Base-by-base conservation (phyloP, 2,888 invertebrate species). In the Melinaea marsaeus region DNA sequence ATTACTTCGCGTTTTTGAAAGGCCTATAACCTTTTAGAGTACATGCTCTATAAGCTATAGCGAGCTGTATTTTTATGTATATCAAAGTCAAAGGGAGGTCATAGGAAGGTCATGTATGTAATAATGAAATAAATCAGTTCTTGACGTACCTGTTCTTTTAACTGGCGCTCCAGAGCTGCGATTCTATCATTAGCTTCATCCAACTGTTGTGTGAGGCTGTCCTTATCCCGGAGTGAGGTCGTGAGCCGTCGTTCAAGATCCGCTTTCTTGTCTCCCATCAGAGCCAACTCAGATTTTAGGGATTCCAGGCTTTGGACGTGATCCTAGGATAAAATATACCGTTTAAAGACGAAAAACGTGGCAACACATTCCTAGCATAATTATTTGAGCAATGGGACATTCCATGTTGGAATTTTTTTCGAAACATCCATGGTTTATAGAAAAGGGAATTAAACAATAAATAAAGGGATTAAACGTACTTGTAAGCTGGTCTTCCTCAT, bases 161-260 rank as follows among this genome's bases (percentile, higher is more conserved):
- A 92, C 80, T 96, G 95, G 74, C 95, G 93, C 84, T 98, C 98
- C 73, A 98, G 91, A 74, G 96, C 93, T 73, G 95, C 88, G 75
- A 98, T 96, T 79, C 97, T 93, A 85, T 98, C 97, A 61, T 96
- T 95, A 48, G 97, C 95, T 83, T 98, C 98, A 69, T 98, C 98
- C 63, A 98, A 90, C 65, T 96, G 95, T 59, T 94, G 93, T 59
- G 93, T 92, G 60, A 98, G 90, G 67, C 93, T 93, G 67, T 97
- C 96, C 72, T 97, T 93, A 83, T 98, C 98, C 65, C 94, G 93
- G 13, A 95, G 92, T 6, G 96, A 91, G 68, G 93, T 90, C 68
- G 95, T 93, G 68, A 98, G 92, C 75, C 96, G 92, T 79, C 95
- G 92, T 83, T 98, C 98, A 73, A 98, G 87, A 73, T 98, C 98